These are phyloP conservation scores for Horisme vitalbata DNA, from an alignment of 2,888 invertebrate species.

Conservation along the genomic window DNA sequence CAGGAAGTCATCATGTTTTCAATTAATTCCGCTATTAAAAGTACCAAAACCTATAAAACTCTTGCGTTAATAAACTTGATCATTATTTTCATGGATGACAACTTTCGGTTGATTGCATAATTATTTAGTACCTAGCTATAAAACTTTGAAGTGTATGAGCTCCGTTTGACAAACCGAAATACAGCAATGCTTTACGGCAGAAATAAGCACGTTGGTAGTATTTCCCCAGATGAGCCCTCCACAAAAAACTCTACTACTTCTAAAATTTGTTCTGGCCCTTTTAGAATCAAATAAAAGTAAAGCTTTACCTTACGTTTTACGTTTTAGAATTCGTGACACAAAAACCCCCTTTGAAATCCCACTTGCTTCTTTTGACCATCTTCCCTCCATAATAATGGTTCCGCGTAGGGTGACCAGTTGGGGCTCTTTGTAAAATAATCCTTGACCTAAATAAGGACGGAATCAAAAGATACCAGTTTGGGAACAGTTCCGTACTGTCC, in stretches of 20 bases:
- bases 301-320: too few relatives aligned
- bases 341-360: slow-evolving; percentile 26
- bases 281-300: too few relatives aligned
- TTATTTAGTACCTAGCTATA: background rate
- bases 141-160: too few relatives aligned
- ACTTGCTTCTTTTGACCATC: slow-evolving; percentile 35
- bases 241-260: too few relatives aligned
- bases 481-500: slow-evolving; percentile 42
- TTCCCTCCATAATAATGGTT: slow-evolving; percentile 38
- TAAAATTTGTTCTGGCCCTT: too few relatives aligned
- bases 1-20: slow-evolving; percentile 45
- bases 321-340: slow-evolving; percentile 1
- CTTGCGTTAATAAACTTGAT: slow-evolving; percentile 41
- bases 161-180: too few relatives aligned
- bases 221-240: too few relatives aligned
- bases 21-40: slow-evolving; percentile 48
- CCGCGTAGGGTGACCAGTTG: slow-evolving; percentile 60
- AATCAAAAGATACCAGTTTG: slow-evolving; percentile 49
- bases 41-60: slow-evolving; percentile 46
- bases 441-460: slow-evolving; percentile 59
- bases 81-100: slow-evolving; percentile 54
- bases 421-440: slow-evolving; percentile 52
- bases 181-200: too few relatives aligned
- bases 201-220: too few relatives aligned
- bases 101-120: slow-evolving; percentile 55